Conservation (phyloP, 2,888 invertebrate genomes). For the Eretmocerus hayati region DNA sequence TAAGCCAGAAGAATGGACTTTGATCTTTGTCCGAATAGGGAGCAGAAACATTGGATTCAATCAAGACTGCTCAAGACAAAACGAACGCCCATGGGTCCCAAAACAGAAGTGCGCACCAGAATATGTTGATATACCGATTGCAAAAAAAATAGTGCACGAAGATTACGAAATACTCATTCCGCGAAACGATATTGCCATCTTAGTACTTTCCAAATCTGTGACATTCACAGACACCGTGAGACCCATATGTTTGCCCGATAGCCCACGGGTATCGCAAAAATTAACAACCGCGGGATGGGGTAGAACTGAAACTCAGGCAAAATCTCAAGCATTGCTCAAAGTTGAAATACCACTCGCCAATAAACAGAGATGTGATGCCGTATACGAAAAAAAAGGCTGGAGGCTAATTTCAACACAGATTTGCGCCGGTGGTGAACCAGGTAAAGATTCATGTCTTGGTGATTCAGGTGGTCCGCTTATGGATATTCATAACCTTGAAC, state of each 20-base stretch:
- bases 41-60: not conserved
- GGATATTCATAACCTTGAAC: slow-evolving; percentile 41
- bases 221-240: not conserved
- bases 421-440: not conserved
- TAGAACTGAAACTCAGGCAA: not conserved
- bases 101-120: not conserved
- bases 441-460: not conserved
- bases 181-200: not conserved
- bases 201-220: not conserved
- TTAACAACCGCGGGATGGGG: not conserved
- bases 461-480: slow-evolving; percentile 74
- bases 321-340: not conserved
- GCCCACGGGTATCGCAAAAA: not conserved
- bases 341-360: not conserved
- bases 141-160: not conserved
- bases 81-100: not conserved
- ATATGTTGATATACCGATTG: not conserved
- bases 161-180: not conserved
- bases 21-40: slow-evolving; percentile 1
- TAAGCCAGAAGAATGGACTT: slow-evolving; percentile 19
- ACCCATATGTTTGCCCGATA: not conserved
- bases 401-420: not conserved
- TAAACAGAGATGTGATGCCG: not conserved
- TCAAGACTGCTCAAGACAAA: not conserved
- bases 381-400: not conserved